A percentile compares a stretch with the other conserved stretches of the same genome.
Evolutionary conservation across 2,888 invertebrate genomes (phyloP).

Genomic region (Pseudococcus viburni): DNA sequence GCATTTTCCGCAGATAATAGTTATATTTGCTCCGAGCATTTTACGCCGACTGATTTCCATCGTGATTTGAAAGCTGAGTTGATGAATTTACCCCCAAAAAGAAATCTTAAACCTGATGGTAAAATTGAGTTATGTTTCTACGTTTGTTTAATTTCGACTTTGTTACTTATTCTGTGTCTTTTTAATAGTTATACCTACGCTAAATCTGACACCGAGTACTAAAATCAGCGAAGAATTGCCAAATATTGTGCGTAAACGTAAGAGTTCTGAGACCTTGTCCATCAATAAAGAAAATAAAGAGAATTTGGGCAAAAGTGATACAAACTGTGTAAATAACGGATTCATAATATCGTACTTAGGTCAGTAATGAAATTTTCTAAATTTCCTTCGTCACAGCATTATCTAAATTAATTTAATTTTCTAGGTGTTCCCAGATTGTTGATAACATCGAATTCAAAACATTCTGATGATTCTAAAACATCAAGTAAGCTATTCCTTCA

Average conservation of each 20-base stretch:
- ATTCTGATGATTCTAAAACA: slow-evolving; percentile 25
- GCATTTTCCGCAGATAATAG: neutral
- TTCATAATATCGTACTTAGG: slow-evolving; percentile 38
- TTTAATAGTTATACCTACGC: slow-evolving; percentile 45
- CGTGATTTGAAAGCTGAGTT: slow-evolving; percentile 62
- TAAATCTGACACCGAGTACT: neutral
- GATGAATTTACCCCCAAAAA: slow-evolving; percentile 62
- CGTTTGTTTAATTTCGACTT: neutral
- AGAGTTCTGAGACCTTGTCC: neutral
- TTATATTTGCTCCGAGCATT: slow-evolving; percentile 59
- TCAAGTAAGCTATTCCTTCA: neutral
- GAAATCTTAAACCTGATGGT: slow-evolving; percentile 52
- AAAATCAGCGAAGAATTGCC: neutral
- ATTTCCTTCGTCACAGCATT: neutral
- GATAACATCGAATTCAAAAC: slow-evolving; percentile 23
- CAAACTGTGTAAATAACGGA: neutral
- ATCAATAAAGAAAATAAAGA: slow-evolving; percentile 22
- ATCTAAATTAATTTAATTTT: neutral
- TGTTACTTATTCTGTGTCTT: neutral
- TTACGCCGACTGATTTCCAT: slow-evolving; percentile 32
- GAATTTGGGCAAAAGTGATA: slow-evolving; percentile 11
- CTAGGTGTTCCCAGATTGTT: slow-evolving; percentile 20
- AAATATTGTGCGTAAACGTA: neutral
- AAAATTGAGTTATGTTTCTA: neutral
- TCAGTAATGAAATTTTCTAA: neutral